A percentile compares a stretch with the other conserved stretches of the same genome.
These are phyloP conservation scores for Neopipo cinnamomea DNA, from an alignment of 2,113 vertebrate species.

Conservation along the genomic window DNA sequence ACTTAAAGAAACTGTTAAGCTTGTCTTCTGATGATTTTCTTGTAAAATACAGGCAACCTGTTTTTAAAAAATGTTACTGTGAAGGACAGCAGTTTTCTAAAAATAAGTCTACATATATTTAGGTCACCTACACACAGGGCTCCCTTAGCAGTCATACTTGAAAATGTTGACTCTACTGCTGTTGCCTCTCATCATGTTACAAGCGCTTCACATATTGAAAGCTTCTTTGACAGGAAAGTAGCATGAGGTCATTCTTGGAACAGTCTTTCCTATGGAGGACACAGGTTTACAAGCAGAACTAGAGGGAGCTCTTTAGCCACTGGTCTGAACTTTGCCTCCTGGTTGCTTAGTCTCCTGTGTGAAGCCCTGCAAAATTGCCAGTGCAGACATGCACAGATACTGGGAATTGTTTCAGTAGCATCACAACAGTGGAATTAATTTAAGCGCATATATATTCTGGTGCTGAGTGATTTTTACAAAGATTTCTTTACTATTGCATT, in stretches of 20 bases:
- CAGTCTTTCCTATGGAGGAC: neutral
- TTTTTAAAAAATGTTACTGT: neutral
- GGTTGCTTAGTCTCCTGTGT: fast-evolving
- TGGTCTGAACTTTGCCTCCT: neutral
- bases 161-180: neutral
- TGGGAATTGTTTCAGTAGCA: neutral
- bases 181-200: neutral
- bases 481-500: neutral
- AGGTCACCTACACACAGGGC: neutral
- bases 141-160: neutral
- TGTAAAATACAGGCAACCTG: neutral
- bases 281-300: neutral
- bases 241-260: neutral
- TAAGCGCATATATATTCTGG: neutral
- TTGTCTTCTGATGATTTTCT: neutral
- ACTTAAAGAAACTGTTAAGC: neutral
- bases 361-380: neutral
- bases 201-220: neutral
- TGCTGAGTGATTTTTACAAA: conserved; percentile 4
- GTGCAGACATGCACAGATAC: neutral
- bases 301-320: conserved; percentile 4
- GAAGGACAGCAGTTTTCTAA: neutral
- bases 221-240: neutral
- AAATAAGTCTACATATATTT: neutral
- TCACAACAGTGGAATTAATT: neutral